Percentiles rank a stretch among this genome's conserved stretches.
Conservation (phyloP, 2,888 invertebrate genomes). For the Pyrrhia umbra region DNA sequence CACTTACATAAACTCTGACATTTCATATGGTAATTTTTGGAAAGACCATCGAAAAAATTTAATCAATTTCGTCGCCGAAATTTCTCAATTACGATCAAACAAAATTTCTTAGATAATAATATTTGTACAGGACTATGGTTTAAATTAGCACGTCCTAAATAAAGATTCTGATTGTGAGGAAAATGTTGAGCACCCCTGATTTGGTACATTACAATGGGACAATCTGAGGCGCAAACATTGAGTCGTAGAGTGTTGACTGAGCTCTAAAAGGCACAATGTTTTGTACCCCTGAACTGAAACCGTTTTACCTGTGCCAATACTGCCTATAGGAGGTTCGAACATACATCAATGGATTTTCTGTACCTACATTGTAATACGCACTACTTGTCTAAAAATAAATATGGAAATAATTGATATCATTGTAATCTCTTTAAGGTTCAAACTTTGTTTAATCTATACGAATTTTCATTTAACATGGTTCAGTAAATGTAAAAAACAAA, state of each 20-base stretch:
- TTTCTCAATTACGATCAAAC: conserved; percentile 48
- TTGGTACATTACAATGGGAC: conserved; percentile 56
- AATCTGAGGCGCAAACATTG: conserved; percentile 60
- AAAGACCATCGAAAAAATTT: neutral
- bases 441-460: too few species aligned
- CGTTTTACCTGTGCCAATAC: conserved; percentile 76
- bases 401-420: neutral
- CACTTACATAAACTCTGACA: neutral
- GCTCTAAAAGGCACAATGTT: conserved; percentile 75
- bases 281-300: conserved; percentile 71
- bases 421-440: too few species aligned
- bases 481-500: too few species aligned
- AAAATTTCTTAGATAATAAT: conserved; percentile 55
- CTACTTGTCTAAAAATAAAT: conserved; percentile 2
- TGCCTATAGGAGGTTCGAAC: conserved; percentile 34
- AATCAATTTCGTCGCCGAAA: conserved; percentile 19
- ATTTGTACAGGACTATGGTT: conserved; percentile 56
- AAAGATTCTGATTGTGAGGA: conserved; percentile 60
- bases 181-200: conserved; percentile 70
- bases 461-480: too few species aligned
- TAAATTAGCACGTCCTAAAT: conserved; percentile 65
- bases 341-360: neutral
- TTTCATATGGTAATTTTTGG: neutral
- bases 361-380: conserved; percentile 6
- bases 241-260: conserved; percentile 71